phyloP scores from a whole-genome alignment of 1,140 invertebrate genomes.

The Heterodera schachtii region DNA sequence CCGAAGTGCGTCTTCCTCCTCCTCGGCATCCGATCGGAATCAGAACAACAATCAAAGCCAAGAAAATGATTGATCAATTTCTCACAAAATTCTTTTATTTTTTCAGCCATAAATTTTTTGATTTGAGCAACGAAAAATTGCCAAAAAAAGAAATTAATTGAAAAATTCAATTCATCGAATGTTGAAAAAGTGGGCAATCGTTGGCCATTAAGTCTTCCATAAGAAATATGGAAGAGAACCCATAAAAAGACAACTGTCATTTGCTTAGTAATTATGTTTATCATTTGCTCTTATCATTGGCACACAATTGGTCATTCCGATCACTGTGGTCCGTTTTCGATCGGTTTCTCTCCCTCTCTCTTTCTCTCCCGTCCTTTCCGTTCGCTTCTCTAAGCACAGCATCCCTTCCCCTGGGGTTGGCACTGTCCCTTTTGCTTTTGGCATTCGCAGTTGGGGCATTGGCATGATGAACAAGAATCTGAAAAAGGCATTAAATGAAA shows the following conservation, averaged over 20 bases:
- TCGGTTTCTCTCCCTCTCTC: no score
- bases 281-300: no score
- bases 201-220: no score
- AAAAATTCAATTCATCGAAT: no score
- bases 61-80: not conserved
- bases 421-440: conserved; percentile 12
- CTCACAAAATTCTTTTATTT: not conserved
- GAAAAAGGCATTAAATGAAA: not conserved
- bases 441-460: conserved; percentile 9
- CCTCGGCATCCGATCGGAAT: not conserved
- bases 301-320: no score
- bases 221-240: no score
- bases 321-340: no score
- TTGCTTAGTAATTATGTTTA: no score
- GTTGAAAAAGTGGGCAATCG: no score
- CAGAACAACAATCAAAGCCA: not conserved
- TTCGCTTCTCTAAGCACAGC: conserved; percentile 1
- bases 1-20: not conserved
- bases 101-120: not conserved
- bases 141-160: no score
- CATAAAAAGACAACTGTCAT: no score
- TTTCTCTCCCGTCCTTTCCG: not conserved
- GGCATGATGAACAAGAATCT: not conserved
- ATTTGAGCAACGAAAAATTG: no score
- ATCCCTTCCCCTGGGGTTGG: not conserved